Conservation (phyloP, 2,113 vertebrate species). For the Xenotilapia caudafasciata region DNA sequence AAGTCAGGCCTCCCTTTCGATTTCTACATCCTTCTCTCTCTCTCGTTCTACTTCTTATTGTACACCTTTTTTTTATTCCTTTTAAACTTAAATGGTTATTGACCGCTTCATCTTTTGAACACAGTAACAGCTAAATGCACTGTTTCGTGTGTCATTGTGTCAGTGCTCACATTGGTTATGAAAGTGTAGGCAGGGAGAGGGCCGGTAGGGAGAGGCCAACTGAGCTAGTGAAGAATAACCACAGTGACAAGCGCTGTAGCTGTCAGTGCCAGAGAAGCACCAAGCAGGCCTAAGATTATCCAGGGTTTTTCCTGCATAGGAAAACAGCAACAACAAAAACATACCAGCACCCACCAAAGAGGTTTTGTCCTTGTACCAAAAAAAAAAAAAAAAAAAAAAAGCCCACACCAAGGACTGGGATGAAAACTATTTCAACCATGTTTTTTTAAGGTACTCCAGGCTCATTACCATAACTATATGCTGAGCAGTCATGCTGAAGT, state of each 20-base stretch:
- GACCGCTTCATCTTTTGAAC: background rate
- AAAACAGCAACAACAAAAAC: background rate
- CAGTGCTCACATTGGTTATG: background rate
- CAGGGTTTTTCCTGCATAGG: background rate
- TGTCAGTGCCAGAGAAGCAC: background rate
- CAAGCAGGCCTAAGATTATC: background rate
- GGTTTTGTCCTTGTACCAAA: background rate
- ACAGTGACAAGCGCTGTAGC: background rate
- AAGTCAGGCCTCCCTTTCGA: background rate
- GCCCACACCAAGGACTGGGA: background rate
- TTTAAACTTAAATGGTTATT: background rate
- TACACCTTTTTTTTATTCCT: fast-evolving
- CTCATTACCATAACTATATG: background rate
- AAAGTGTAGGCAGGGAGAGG: background rate
- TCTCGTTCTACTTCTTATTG: background rate
- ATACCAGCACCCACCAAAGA: background rate
- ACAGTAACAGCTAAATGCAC: background rate
- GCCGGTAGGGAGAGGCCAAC: background rate
- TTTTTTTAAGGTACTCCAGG: background rate
- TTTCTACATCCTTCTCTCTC: background rate
- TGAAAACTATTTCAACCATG: background rate
- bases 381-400: background rate
- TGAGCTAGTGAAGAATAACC: background rate
- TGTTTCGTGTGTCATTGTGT: background rate
- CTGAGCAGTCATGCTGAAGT: background rate